Evolutionary conservation across 2,113 vertebrate species (phyloP).

Genomic region (Mormoops blainvillei): DNA sequence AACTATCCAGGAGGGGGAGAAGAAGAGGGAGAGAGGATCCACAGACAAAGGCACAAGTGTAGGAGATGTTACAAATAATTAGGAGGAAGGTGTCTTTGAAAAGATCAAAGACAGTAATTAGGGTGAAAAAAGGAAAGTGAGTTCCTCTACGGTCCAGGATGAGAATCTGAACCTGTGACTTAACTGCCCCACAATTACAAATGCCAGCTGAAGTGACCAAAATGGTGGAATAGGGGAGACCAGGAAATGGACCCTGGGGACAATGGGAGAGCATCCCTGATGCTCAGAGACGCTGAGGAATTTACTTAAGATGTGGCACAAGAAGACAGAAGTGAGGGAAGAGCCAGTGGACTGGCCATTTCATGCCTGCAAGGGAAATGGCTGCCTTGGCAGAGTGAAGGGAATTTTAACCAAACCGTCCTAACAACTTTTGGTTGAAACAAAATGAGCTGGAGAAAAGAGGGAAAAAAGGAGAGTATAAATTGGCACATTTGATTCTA

Average conservation of each 20-base stretch:
- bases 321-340: not conserved
- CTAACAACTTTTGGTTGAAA: not conserved
- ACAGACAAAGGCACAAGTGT: not conserved
- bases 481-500: not conserved
- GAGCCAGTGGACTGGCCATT: not conserved
- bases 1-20: not conserved
- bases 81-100: not conserved
- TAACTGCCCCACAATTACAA: not conserved
- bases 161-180: not conserved
- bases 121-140: not conserved
- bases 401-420: not conserved
- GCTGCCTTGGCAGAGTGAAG: not conserved
- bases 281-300: not conserved
- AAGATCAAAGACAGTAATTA: not conserved
- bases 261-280: not conserved
- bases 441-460: not conserved
- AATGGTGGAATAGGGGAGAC: not conserved
- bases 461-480: not conserved
- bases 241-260: not conserved
- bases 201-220: not conserved
- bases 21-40: not conserved
- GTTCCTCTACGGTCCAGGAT: not conserved
- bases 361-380: not conserved
- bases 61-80: not conserved
- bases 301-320: not conserved